A percentile compares a stretch with the other conserved stretches of the same genome.
phyloP scores from a whole-genome alignment of 2,888 invertebrate species.

The Steinernema hermaphroditum region DNA sequence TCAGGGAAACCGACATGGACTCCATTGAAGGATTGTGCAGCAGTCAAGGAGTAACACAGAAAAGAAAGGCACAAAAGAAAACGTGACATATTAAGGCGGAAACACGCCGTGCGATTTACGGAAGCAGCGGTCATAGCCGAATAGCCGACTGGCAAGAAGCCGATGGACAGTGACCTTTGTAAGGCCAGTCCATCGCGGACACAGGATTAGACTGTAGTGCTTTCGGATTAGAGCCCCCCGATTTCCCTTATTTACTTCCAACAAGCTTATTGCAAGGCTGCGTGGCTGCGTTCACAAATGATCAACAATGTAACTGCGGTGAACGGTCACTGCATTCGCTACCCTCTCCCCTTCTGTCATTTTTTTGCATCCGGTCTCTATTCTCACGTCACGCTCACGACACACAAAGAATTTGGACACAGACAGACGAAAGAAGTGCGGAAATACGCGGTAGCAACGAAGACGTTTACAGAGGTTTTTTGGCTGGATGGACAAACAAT shows the following conservation, averaged over 20 bases:
- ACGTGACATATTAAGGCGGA: background rate
- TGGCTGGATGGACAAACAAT: no score
- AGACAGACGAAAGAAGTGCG: background rate
- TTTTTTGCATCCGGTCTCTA: constrained; percentile 15
- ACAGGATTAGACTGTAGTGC: constrained; percentile 27
- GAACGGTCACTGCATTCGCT: background rate
- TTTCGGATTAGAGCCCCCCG: constrained; percentile 27
- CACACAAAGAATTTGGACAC: constrained; percentile 3
- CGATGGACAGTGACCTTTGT: constrained; percentile 28
- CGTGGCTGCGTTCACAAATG: constrained; percentile 20
- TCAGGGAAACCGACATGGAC: constrained; percentile 62
- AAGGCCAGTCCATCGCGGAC: constrained; percentile 18
- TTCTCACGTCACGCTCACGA: constrained; percentile 20
- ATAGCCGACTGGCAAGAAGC: constrained; percentile 27
- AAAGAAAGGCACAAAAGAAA: background rate
- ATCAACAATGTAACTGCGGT: background rate
- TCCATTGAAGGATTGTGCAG: constrained; percentile 5
- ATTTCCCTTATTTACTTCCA: constrained; percentile 23
- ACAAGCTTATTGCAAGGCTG: constrained; percentile 24
- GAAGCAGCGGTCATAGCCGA: background rate
- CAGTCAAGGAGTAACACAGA: background rate
- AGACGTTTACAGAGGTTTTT: background rate
- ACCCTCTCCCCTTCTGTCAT: background rate
- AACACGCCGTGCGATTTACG: background rate
- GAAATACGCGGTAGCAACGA: background rate